Evolutionary conservation across 2,888 invertebrate genomes (phyloP).

Genomic region (Bhutanitis thaidina): DNA sequence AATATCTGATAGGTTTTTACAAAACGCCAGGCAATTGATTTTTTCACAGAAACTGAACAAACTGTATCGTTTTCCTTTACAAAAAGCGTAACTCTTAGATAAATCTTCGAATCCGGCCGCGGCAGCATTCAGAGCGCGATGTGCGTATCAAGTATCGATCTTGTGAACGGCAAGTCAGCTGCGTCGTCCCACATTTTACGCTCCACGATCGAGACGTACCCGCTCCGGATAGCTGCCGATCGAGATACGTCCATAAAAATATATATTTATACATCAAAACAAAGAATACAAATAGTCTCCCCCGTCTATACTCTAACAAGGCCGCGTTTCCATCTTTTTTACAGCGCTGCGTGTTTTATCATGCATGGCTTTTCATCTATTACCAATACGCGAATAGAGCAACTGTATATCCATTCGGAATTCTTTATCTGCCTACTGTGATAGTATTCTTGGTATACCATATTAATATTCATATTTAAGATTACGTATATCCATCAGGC

Average conservation of each 20-base stretch:
- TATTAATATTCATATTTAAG: neutral
- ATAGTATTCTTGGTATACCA: constrained; percentile 8
- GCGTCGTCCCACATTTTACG: constrained; percentile 68
- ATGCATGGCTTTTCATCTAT: constrained; percentile 19
- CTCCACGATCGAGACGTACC: constrained; percentile 46
- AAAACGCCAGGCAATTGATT: too few relatives aligned
- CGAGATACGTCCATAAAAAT: constrained; percentile 4
- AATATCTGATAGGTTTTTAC: too few relatives aligned
- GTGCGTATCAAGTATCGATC: constrained; percentile 74
- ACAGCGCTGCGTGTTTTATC: constrained; percentile 24
- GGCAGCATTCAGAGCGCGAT: constrained; percentile 61
- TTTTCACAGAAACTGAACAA: too few relatives aligned
- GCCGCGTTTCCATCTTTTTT: constrained; percentile 34
- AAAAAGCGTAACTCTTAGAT: neutral
- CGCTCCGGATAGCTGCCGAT: constrained; percentile 20
- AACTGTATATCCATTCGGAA: too few relatives aligned
- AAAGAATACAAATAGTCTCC: constrained; percentile 26
- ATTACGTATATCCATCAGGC: neutral
- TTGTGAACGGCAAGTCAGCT: constrained; percentile 56
- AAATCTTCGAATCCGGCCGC: constrained; percentile 52
- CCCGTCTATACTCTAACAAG: constrained; percentile 35
- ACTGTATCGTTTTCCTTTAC: neutral
- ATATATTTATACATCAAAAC: constrained; percentile 3
- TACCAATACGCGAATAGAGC: constrained; percentile 16
- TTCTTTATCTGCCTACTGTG: constrained; percentile 4